These are phyloP conservation scores for Mionectes macconnelli DNA, from an alignment of 2,113 vertebrate genomes.

Conservation along the genomic window DNA sequence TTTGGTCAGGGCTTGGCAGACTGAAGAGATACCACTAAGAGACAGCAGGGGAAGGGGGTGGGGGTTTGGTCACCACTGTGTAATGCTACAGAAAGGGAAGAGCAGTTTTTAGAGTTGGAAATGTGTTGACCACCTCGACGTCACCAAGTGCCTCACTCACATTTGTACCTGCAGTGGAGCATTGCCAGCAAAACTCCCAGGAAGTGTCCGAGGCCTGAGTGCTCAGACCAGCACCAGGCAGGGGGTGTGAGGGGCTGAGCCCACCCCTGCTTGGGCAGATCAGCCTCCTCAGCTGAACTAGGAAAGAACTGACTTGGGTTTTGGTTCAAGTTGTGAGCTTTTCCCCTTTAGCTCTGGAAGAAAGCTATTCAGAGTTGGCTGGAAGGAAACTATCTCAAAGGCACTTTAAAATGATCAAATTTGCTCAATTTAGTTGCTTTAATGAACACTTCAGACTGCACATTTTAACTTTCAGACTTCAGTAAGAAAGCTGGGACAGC, in stretches of 20 bases:
- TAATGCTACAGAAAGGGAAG: slow-evolving; percentile 16
- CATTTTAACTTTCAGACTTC: background rate
- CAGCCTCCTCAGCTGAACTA: background rate
- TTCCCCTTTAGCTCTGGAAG: slow-evolving; percentile 3
- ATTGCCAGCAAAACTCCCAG: background rate
- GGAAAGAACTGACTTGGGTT: background rate
- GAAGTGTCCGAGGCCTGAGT: background rate
- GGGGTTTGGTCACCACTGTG: slow-evolving; percentile 3
- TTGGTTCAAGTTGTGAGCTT: background rate
- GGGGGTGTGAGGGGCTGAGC: background rate
- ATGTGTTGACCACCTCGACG: background rate
- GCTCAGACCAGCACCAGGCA: background rate
- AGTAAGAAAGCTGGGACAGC: background rate
- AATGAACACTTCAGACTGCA: background rate
- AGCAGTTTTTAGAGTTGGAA: slow-evolving; percentile 16
- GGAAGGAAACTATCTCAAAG: slow-evolving; percentile 40
- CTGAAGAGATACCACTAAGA: background rate
- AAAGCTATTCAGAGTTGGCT: slow-evolving; percentile 1
- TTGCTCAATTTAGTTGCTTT: background rate
- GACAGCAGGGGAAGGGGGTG: background rate
- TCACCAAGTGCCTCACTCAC: background rate
- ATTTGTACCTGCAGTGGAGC: background rate
- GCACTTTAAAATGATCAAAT: slow-evolving; percentile 48
- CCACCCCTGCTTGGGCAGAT: background rate
- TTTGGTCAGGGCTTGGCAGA: background rate